Base-by-base conservation (phyloP, 2,888 invertebrate species). In the Neelides folsomi region DNA sequence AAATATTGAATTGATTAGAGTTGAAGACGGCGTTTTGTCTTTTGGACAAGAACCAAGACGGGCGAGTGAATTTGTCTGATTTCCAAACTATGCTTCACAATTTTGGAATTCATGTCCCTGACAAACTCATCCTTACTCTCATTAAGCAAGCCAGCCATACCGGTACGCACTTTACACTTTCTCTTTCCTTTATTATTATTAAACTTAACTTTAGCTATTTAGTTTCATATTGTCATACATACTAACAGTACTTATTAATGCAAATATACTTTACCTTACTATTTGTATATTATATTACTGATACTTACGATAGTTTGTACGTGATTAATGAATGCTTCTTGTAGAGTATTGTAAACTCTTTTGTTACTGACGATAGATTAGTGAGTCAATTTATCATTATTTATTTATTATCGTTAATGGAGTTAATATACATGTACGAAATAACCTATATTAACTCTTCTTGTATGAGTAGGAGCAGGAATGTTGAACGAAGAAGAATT, bases 81-180 rank as follows among this genome's bases (percentile, higher is more conserved):
- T 72, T 86, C 66, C 83, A 84, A 71, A 79, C 79, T 68, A 86
- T 86, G 85, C 74, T 85, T 63, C 77, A 79, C 62, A 83, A 82
- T 71, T 75, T 85, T 63, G 84, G 83, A 66, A 83, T 86, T 64
- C 77, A 80, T 67, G 78, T 84, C 66, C 76, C 78, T 66, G 83
- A 84, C 67, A 81, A 82, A 68, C 77, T 81, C 66, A 79, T 84
- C 58, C 77, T 79, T 57, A 80, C 82, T 67, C 77, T 86, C 65
- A 79, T 85, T 67, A 79, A 79, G 67, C 81, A 80, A 67, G 83
- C 83, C 54, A 82, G 82, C 71, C 79, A 79, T 72, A 78, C 78
- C 70, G 81, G 81, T 81, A 62, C 49, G 47, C 19, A 46, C 16
- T 5, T n/a, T n/a, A 27, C 7, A 7, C 27, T 27, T 27, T 27